A percentile compares a stretch with the other conserved stretches of the same genome.
Evolutionary conservation across 2,888 invertebrate species (phyloP).

Genomic region (Spilarctia lutea): DNA sequence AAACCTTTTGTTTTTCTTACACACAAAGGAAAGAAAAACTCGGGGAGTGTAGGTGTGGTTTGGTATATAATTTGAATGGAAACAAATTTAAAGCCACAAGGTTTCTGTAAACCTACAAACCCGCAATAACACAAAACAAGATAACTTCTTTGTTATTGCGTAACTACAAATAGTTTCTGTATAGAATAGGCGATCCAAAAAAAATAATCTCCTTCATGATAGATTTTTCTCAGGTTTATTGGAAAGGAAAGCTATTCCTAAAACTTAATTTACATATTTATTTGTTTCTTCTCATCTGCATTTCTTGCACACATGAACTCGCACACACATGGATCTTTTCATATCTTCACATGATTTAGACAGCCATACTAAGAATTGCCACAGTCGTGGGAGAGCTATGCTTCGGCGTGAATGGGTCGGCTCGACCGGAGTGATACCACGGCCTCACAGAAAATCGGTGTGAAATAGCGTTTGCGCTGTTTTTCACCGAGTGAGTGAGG

Average conservation of each 20-base stretch:
- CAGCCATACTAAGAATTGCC: no score
- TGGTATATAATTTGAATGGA: slow-evolving; percentile 15
- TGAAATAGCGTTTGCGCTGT: no score
- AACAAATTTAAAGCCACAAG: background rate
- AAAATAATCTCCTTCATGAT: background rate
- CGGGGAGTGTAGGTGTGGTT: background rate
- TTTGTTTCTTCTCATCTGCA: background rate
- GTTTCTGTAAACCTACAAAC: background rate
- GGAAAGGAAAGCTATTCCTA: background rate
- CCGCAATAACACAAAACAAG: no score
- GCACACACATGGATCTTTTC: no score
- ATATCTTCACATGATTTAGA: no score
- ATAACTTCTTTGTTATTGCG: background rate
- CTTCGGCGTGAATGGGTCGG: no score
- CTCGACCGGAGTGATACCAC: no score
- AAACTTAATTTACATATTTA: background rate
- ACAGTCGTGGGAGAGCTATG: no score
- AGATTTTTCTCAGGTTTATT: background rate
- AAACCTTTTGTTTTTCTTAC: slow-evolving; percentile 16
- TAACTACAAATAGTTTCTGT: background rate
- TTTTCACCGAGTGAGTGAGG: no score
- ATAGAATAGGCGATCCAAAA: background rate
- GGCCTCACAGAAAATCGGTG: no score
- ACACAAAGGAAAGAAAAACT: slow-evolving; percentile 16
- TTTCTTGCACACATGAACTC: background rate